Conservation (phyloP, 2,113 vertebrate species). For the Hucho hucho region DNA sequence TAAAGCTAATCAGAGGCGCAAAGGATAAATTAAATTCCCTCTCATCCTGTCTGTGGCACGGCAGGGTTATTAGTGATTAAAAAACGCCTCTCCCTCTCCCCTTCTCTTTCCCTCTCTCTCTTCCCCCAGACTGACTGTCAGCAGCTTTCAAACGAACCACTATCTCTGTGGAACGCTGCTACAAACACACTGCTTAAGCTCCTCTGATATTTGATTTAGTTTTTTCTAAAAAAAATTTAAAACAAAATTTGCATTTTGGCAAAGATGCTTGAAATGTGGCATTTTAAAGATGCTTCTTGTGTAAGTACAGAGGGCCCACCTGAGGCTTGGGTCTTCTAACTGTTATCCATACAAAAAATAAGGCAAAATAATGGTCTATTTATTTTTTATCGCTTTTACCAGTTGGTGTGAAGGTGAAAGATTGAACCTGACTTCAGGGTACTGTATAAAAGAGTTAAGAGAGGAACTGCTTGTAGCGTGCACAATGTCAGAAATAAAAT, state of each 20-base stretch:
- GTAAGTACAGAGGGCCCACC: background rate
- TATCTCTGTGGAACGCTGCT: slow-evolving; percentile 35
- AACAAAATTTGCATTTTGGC: background rate
- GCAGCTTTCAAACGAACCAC: slow-evolving; percentile 33
- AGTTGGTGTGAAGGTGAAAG: too few species aligned
- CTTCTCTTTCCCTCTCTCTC: background rate
- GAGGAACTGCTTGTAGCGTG: too few species aligned
- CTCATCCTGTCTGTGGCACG: slow-evolving; percentile 18
- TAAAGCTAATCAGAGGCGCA: slow-evolving; percentile 43
- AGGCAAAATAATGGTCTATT: too few species aligned
- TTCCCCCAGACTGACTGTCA: slow-evolving; percentile 30
- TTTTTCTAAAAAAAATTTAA: background rate
- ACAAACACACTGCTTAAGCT: slow-evolving; percentile 22
- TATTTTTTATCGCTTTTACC: too few species aligned
- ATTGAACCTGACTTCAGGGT: background rate
- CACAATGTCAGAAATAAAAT: too few species aligned
- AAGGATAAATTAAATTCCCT: slow-evolving; percentile 26
- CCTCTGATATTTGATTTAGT: slow-evolving; percentile 35
- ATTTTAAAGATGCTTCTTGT: background rate
- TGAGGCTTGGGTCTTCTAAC: too few species aligned
- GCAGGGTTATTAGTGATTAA: slow-evolving; percentile 20
- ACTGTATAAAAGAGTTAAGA: background rate
- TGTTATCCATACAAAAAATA: too few species aligned
- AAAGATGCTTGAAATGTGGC: background rate
- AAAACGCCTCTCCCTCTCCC: slow-evolving; percentile 11